Conservation (phyloP, 2,797 vertebrate species). For the Myotis daubentonii region DNA sequence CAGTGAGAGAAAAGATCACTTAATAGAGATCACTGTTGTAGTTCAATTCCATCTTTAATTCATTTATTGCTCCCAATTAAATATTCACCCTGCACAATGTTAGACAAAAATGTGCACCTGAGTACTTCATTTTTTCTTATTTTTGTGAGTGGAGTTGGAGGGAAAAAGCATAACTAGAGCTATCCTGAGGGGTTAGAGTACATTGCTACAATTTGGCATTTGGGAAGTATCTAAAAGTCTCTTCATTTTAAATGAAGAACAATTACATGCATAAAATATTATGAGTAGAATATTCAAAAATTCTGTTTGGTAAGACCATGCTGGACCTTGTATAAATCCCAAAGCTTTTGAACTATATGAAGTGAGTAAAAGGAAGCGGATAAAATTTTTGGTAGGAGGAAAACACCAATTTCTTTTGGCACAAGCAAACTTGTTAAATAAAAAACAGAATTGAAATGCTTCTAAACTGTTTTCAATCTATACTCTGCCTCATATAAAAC, state of each 20-base stretch:
- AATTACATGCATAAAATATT: neutral
- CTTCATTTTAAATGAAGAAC: neutral
- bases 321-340: neutral
- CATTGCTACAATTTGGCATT: neutral
- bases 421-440: neutral
- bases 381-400: neutral
- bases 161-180: neutral
- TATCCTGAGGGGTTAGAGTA: neutral
- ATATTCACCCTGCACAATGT: neutral
- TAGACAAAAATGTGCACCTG: neutral
- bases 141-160: neutral
- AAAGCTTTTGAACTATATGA: neutral
- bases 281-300: neutral
- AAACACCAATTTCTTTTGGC: neutral
- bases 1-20: neutral
- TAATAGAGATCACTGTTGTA: neutral
- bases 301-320: neutral
- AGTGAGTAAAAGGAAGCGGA: neutral
- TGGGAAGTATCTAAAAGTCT: neutral
- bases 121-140: neutral
- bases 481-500: neutral
- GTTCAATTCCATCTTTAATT: neutral
- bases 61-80: neutral
- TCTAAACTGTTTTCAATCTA: neutral
- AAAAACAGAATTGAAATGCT: constrained; percentile 31